phyloP scores from a whole-genome alignment of 2,113 vertebrate genomes.

The Neofelis nebulosa region DNA sequence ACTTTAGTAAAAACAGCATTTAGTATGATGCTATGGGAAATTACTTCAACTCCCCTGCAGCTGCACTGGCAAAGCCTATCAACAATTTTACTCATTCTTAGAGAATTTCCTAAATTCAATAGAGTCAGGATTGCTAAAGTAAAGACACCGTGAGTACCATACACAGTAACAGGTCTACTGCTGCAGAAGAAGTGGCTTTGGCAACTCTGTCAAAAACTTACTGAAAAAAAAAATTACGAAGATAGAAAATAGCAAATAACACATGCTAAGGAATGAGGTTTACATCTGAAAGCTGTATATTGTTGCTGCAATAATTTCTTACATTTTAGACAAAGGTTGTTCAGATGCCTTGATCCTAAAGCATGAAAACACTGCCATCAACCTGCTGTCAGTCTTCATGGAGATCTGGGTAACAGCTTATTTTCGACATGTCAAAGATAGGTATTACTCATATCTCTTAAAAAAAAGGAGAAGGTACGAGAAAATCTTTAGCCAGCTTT shows the following conservation, averaged over 20 bases:
- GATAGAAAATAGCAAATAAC: background rate
- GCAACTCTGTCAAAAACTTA: background rate
- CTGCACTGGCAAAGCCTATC: conserved; percentile 17
- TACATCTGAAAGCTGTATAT: background rate
- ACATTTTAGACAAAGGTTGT: background rate
- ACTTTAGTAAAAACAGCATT: conserved; percentile 5
- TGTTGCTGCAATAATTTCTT: background rate
- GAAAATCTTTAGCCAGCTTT: background rate
- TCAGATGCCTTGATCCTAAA: background rate
- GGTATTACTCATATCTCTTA: background rate
- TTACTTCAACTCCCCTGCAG: conserved; percentile 22
- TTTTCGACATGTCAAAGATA: background rate
- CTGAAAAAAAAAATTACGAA: background rate
- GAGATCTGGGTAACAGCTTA: background rate
- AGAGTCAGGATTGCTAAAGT: background rate
- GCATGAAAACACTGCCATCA: background rate
- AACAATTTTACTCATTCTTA: conserved; percentile 8
- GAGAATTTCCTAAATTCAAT: conserved; percentile 6
- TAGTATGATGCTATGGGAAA: conserved; percentile 22
- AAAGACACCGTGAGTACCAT: background rate
- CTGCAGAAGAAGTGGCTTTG: background rate
- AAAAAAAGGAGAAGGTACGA: background rate
- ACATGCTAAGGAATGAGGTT: background rate
- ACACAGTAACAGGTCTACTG: background rate
- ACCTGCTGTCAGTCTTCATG: background rate